These are phyloP conservation scores for Chelonoidis abingdonii DNA, from an alignment of 2,113 vertebrate genomes.

Conservation along the genomic window DNA sequence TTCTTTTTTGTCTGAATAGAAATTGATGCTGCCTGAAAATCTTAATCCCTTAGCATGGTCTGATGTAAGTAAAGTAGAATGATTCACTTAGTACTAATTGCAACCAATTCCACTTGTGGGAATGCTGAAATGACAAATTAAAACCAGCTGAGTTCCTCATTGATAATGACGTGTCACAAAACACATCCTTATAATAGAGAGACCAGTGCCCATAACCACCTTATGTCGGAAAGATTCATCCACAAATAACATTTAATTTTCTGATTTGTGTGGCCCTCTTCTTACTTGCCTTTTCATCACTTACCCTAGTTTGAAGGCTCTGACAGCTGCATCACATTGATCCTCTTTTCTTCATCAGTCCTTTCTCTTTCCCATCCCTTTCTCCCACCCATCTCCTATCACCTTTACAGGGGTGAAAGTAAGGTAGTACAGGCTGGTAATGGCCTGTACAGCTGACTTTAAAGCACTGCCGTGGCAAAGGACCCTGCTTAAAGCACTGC, in stretches of 20 bases:
- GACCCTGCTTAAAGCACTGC: too few relatives aligned
- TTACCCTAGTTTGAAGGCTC: background rate
- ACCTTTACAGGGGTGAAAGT: background rate
- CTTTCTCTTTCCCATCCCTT: background rate
- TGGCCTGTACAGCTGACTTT: too few relatives aligned
- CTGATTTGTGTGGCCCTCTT: background rate
- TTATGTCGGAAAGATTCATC: background rate
- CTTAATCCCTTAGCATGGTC: background rate
- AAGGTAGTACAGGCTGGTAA: too few relatives aligned
- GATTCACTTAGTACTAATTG: background rate
- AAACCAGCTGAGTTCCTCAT: accelerated
- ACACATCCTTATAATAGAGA: background rate
- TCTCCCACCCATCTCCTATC: background rate
- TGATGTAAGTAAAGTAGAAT: background rate
- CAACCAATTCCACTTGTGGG: background rate
- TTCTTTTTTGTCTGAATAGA: background rate
- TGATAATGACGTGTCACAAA: accelerated
- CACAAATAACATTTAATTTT: background rate
- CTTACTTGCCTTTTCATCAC: background rate
- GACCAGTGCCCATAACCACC: background rate
- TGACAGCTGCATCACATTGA: background rate
- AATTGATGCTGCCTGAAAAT: background rate
- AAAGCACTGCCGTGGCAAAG: too few relatives aligned
- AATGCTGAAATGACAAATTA: accelerated
- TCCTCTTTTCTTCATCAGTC: background rate